Conservation (phyloP, 1,140 invertebrate genomes). For the Bombus haemorrhoidalis region DNA sequence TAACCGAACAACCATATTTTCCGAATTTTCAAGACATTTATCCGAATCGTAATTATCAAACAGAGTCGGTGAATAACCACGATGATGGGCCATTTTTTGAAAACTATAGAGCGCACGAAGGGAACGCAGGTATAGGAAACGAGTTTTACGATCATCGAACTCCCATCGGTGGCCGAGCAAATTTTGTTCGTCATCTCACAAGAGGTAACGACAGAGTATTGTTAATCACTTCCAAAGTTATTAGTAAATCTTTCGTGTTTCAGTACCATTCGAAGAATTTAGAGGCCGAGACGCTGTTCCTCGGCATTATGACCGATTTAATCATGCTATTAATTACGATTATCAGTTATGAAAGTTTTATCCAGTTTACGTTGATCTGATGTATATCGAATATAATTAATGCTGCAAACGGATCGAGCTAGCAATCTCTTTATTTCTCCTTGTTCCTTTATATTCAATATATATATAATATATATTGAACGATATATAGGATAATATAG, state of each 20-base stretch:
- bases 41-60: conserved; percentile 76
- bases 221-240: neutral
- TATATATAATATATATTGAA: conserved; percentile 50
- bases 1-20: conserved; percentile 65
- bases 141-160: neutral
- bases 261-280: conserved; percentile 35
- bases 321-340: conserved; percentile 44
- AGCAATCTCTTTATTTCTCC: conserved; percentile 61
- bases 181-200: neutral
- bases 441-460: conserved; percentile 64
- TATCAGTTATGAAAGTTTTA: neutral
- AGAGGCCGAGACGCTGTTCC: neutral
- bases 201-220: neutral
- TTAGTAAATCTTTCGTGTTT: neutral
- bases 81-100: conserved; percentile 63
- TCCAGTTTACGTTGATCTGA: neutral
- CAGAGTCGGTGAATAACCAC: conserved; percentile 66
- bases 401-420: conserved; percentile 2
- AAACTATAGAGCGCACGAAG: conserved; percentile 37
- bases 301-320: conserved; percentile 6
- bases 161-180: neutral
- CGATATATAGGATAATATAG: conserved; percentile 31
- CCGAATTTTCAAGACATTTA: conserved; percentile 73
- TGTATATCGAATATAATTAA: neutral
- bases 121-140: neutral